Evolutionary conservation across 2,888 invertebrate species (phyloP).

Genomic region (Sarcophaga carnaria): DNA sequence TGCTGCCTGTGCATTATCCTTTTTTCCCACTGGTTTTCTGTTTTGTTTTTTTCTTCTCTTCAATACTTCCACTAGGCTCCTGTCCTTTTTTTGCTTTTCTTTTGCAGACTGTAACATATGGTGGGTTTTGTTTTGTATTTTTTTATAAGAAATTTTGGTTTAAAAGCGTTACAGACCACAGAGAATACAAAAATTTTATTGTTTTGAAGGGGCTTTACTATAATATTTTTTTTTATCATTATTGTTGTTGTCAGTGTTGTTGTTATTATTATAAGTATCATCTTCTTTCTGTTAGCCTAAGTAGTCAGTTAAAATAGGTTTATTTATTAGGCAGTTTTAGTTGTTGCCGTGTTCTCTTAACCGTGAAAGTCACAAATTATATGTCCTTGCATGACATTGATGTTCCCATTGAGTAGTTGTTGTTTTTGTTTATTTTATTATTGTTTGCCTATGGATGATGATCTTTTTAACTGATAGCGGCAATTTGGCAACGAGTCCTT

Average conservation of each 20-base stretch:
- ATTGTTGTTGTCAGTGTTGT: neutral
- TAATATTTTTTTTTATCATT: conserved; percentile 28
- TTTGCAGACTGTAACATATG: conserved; percentile 58
- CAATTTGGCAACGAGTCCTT: conserved; percentile 78
- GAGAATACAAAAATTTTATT: conserved; percentile 11
- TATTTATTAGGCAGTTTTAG: neutral
- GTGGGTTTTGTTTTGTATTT: conserved; percentile 44
- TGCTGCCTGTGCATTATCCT: conserved; percentile 54
- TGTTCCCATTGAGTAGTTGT: conserved; percentile 50
- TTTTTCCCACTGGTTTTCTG: conserved; percentile 35
- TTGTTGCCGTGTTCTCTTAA: conserved; percentile 72
- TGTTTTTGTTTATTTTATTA: conserved; percentile 31
- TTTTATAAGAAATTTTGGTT: conserved; percentile 39
- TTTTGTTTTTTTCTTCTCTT: conserved; percentile 4
- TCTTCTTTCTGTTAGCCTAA: conserved; percentile 10
- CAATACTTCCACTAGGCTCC: neutral
- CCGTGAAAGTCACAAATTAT: conserved; percentile 81
- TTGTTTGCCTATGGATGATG: conserved; percentile 62
- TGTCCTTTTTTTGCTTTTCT: neutral
- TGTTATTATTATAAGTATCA: neutral
- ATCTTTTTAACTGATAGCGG: conserved; percentile 80
- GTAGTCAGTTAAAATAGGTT: conserved; percentile 28
- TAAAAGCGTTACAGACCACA: conserved; percentile 22
- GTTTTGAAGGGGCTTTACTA: conserved; percentile 45
- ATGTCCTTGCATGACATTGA: conserved; percentile 49